These are phyloP conservation scores for Hypanus sabinus DNA, from an alignment of 2,113 vertebrate species.

Conservation along the genomic window DNA sequence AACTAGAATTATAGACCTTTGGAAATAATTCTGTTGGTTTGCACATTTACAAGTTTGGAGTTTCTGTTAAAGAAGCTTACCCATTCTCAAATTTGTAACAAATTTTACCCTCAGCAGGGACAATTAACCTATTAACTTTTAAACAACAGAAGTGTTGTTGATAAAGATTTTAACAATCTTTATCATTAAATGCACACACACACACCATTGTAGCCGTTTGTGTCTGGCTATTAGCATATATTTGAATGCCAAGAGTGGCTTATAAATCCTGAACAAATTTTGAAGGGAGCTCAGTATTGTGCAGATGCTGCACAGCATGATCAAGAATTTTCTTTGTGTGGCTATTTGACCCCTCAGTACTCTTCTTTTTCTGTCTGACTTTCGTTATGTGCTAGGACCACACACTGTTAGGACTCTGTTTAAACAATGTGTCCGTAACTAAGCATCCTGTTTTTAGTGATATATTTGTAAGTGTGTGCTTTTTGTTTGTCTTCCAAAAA, in stretches of 20 bases:
- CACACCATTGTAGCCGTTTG: not conserved
- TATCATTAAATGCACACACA: not conserved
- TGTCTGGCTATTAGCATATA: not conserved
- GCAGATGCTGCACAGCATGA: not conserved
- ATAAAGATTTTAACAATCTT: no score
- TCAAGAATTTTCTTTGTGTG: not conserved
- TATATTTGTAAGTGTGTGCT: constrained; percentile 51
- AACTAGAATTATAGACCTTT: not conserved
- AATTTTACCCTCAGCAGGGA: no score
- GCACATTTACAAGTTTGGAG: not conserved
- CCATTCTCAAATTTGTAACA: not conserved
- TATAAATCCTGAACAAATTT: not conserved
- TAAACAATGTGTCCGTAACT: constrained; percentile 62
- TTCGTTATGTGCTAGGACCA: constrained; percentile 48
- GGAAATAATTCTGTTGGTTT: not conserved
- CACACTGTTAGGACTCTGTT: constrained; percentile 60
- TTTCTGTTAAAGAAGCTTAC: not conserved
- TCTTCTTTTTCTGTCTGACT: not conserved
- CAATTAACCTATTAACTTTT: not conserved
- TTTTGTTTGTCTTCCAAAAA: constrained; percentile 39
- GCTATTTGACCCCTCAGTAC: not conserved
- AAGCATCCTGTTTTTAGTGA: constrained; percentile 55
- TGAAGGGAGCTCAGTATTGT: not conserved
- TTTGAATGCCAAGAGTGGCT: not conserved
- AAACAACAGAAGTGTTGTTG: no score